Conservation (phyloP, 2,113 vertebrate species). For the Tichodroma muraria region DNA sequence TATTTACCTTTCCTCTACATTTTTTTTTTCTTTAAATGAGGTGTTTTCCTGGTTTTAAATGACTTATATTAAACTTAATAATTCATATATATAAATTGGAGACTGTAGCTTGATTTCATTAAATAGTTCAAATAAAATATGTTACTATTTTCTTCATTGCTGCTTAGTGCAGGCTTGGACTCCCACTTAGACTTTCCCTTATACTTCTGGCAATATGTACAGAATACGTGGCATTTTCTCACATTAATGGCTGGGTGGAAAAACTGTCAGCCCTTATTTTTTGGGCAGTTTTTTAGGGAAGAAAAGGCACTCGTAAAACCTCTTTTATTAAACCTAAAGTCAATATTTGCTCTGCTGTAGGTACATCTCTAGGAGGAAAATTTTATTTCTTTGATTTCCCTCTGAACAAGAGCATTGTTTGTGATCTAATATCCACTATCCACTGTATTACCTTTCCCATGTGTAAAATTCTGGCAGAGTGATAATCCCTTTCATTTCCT, state of each 20-base stretch:
- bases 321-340: background rate
- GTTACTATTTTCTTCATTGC: background rate
- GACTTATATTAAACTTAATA: background rate
- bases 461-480: background rate
- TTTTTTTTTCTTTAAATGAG: background rate
- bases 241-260: background rate
- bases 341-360: background rate
- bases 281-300: background rate
- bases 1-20: background rate
- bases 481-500: slow-evolving; percentile 50
- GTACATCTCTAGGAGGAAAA: background rate
- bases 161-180: background rate
- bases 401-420: background rate
- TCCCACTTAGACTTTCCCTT: background rate
- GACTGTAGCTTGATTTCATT: background rate
- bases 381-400: background rate
- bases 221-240: background rate
- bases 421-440: background rate
- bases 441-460: background rate
- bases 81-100: background rate
- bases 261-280: background rate
- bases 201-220: background rate
- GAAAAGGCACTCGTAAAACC: background rate
- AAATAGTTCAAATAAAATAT: background rate
- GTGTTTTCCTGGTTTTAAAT: background rate